These are phyloP conservation scores for Clarias pachynema DNA, from an alignment of 2,797 vertebrate genomes.

Conservation along the genomic window DNA sequence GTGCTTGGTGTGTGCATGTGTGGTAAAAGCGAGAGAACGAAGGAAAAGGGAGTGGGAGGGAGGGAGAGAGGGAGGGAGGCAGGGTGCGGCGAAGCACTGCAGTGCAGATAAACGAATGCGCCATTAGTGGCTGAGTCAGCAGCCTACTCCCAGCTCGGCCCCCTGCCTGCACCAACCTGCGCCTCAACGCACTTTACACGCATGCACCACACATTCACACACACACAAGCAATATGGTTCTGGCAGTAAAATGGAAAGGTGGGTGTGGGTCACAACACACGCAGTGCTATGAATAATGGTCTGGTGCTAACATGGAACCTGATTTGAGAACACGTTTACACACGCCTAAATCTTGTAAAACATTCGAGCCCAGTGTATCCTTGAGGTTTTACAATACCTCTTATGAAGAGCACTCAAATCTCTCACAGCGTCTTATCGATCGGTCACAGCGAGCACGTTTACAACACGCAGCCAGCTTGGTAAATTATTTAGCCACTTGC, in stretches of 20 bases:
- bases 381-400: neutral
- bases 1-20: slow-evolving; percentile 49
- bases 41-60: slow-evolving; percentile 49
- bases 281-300: slow-evolving; percentile 27
- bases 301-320: slow-evolving; percentile 45
- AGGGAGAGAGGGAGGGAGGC: slow-evolving; percentile 46
- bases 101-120: slow-evolving; percentile 85
- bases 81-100: slow-evolving; percentile 75
- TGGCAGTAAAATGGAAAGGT: slow-evolving; percentile 17
- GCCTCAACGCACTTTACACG: slow-evolving; percentile 36
- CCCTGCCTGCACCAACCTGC: slow-evolving; percentile 63
- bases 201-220: slow-evolving; percentile 41
- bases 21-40: slow-evolving; percentile 46
- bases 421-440: slow-evolving; percentile 4
- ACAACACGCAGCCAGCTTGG: slow-evolving; percentile 16
- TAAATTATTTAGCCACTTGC: slow-evolving; percentile 37
- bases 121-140: slow-evolving; percentile 81
- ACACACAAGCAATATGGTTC: slow-evolving; percentile 30
- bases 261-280: neutral
- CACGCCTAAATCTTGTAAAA: slow-evolving; percentile 54
- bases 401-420: slow-evolving; percentile 13
- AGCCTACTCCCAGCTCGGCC: slow-evolving; percentile 75
- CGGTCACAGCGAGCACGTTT: slow-evolving; percentile 1
- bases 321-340: slow-evolving; percentile 62
- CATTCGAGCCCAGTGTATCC: neutral